These are phyloP conservation scores for Chiroxiphia lanceolata DNA, from an alignment of 2,797 vertebrate species.

Conservation along the genomic window DNA sequence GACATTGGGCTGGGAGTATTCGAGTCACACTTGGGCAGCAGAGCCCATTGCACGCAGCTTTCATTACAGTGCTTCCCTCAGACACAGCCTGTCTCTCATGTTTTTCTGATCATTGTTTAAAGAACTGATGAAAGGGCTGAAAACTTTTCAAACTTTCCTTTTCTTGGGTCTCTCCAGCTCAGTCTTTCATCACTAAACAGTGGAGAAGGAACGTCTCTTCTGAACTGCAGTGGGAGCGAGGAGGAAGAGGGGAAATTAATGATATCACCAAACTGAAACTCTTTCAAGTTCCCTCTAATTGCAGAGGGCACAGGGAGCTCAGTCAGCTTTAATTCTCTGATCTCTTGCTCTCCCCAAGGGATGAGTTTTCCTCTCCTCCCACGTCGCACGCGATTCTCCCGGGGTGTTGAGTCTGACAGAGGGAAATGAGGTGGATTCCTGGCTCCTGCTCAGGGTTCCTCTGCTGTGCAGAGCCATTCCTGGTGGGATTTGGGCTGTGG, in stretches of 20 bases:
- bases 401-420: fast-evolving
- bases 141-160: constrained; percentile 51
- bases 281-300: constrained; percentile 62
- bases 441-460: neutral
- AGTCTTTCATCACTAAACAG: constrained; percentile 44
- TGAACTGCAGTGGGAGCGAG: constrained; percentile 11
- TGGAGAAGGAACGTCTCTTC: constrained; percentile 15
- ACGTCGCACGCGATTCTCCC: fast-evolving
- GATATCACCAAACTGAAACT: constrained; percentile 22
- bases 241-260: constrained; percentile 36
- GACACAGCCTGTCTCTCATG: neutral
- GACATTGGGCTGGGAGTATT: neutral
- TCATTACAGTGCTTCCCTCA: constrained; percentile 2
- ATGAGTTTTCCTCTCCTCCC: neutral
- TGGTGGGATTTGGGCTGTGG: fast-evolving
- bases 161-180: constrained; percentile 26
- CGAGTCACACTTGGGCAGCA: constrained; percentile 14
- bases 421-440: fast-evolving
- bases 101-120: constrained; percentile 54
- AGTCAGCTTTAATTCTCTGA: neutral
- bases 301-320: constrained; percentile 33
- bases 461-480: neutral
- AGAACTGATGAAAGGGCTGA: constrained; percentile 52
- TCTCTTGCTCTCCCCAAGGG: neutral
- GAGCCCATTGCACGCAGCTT: neutral